Conservation (phyloP, 2,797 vertebrate species). For the Orientallactaga sibirica region DNA sequence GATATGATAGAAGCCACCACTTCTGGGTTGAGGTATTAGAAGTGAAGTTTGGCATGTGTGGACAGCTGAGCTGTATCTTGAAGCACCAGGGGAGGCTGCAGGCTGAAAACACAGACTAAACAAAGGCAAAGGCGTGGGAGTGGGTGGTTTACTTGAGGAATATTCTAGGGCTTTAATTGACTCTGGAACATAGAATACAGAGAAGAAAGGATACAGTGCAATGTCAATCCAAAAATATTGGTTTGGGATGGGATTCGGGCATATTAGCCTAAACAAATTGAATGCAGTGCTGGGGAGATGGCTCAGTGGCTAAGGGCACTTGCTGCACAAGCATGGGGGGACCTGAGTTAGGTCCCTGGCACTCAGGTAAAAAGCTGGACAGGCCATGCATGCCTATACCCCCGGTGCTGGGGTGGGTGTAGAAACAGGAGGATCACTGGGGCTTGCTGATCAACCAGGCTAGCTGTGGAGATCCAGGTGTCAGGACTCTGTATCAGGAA, state of each 20-base stretch:
- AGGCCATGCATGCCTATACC: no score
- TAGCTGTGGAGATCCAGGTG: no score
- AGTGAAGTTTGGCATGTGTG: neutral
- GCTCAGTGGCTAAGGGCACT: no score
- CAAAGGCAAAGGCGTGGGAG: neutral
- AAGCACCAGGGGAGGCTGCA: neutral
- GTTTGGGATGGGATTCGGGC: neutral
- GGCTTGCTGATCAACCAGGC: no score
- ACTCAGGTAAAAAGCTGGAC: no score
- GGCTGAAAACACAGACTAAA: neutral
- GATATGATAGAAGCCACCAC: neutral
- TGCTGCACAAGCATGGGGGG: no score
- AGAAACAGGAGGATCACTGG: no score
- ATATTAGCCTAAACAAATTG: neutral
- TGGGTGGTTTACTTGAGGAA: neutral
- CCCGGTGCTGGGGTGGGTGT: no score
- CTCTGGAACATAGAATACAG: neutral
- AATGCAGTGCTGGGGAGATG: neutral
- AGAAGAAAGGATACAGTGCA: neutral
- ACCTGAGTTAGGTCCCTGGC: no score
- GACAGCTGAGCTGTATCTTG: neutral
- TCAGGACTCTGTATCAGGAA: no score
- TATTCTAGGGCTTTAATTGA: conserved; percentile 1
- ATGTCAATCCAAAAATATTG: neutral
- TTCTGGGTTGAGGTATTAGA: neutral